These are phyloP conservation scores for Camponotus fellah DNA, from an alignment of 2,888 invertebrate species.

Conservation along the genomic window DNA sequence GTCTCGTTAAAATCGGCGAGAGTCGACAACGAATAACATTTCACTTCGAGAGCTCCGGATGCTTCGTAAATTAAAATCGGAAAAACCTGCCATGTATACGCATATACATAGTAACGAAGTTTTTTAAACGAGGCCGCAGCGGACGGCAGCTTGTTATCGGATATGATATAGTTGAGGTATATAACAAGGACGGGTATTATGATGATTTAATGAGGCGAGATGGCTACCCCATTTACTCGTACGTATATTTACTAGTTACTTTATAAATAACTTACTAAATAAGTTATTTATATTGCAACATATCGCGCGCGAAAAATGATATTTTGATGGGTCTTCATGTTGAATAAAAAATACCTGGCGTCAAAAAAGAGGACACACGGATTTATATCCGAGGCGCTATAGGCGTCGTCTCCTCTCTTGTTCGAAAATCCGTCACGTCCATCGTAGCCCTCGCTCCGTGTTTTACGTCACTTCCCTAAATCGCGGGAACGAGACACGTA, in stretches of 20 bases:
- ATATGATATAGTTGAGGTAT: slow-evolving; percentile 29
- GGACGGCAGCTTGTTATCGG: slow-evolving; percentile 34
- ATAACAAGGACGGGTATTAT: slow-evolving; percentile 27
- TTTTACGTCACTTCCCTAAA: slow-evolving; percentile 58
- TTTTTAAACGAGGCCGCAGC: slow-evolving; percentile 18
- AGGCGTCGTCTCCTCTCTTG: not conserved
- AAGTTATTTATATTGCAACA: not conserved
- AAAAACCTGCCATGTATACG: not conserved
- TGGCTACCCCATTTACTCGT: not conserved
- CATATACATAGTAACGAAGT: not conserved
- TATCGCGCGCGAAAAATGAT: not conserved
- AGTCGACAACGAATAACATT: slow-evolving; percentile 32
- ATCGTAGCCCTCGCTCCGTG: slow-evolving; percentile 29
- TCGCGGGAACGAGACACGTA: slow-evolving; percentile 38
- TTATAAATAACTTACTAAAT: not conserved
- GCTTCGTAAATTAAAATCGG: slow-evolving; percentile 40
- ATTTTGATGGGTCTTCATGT: not conserved
- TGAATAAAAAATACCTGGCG: not conserved
- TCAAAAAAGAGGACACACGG: not conserved
- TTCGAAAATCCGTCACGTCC: slow-evolving; percentile 67
- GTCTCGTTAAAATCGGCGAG: slow-evolving; percentile 21
- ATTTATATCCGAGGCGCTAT: not conserved
- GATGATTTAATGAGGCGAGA: slow-evolving; percentile 28
- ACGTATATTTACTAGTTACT: not conserved
- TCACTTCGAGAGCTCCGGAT: not conserved